Evolutionary conservation across 2,113 vertebrate genomes (phyloP).

Genomic region (Cepphus grylle): DNA sequence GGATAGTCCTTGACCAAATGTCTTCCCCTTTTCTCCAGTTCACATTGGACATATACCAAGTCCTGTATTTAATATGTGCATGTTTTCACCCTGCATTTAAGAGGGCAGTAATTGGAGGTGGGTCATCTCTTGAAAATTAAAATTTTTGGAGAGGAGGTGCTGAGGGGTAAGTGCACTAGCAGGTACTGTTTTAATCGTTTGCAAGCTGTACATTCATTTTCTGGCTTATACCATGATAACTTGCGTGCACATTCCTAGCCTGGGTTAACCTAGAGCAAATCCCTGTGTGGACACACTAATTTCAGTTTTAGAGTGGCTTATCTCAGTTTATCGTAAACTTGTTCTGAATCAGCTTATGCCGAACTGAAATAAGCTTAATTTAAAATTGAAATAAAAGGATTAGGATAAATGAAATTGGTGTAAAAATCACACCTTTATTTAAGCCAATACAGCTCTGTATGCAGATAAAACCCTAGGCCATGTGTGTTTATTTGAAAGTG

Average conservation of each 20-base stretch:
- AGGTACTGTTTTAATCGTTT: neutral
- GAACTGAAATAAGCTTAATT: slow-evolving; percentile 10
- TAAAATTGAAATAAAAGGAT: slow-evolving; percentile 55
- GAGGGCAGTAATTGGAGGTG: neutral
- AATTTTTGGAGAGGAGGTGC: neutral
- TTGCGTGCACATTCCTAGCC: neutral
- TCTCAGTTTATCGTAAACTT: slow-evolving; percentile 49
- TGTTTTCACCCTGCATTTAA: neutral
- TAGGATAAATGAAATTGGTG: slow-evolving; percentile 31
- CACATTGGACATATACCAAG: neutral
- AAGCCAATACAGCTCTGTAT: neutral
- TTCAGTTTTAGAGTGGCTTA: slow-evolving; percentile 53
- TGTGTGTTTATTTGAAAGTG: neutral
- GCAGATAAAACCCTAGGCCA: neutral
- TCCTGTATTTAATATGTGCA: neutral
- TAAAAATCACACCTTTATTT: slow-evolving; percentile 57
- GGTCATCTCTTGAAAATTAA: neutral
- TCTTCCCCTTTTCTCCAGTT: neutral
- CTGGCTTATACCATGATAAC: neutral
- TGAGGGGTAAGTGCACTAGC: neutral
- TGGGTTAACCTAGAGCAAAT: slow-evolving; percentile 18
- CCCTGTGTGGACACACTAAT: neutral
- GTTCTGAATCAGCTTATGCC: slow-evolving; percentile 16
- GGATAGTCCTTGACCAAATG: neutral
- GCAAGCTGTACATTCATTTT: slow-evolving; percentile 16